phyloP scores from a whole-genome alignment of 1,140 invertebrate species.

The Wasmannia auropunctata region DNA sequence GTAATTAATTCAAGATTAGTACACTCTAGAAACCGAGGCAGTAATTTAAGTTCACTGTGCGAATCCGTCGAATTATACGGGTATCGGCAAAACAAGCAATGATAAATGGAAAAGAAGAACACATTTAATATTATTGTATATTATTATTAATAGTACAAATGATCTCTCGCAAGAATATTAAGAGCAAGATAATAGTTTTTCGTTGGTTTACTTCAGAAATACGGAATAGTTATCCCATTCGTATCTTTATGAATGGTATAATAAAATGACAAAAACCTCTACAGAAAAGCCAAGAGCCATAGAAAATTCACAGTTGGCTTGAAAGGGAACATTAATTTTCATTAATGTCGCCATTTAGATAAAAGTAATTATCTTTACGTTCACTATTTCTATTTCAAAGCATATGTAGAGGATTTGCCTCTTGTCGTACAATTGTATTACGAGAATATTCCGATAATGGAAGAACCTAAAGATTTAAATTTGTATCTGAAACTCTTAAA shows the following conservation, averaged over 20 bases:
- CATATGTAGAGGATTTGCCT: background rate
- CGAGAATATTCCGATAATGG: conserved; percentile 8
- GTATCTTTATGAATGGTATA: background rate
- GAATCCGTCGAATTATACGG: background rate
- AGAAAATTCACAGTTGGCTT: conserved; percentile 6
- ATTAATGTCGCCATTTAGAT: background rate
- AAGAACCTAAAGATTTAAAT: conserved; percentile 2
- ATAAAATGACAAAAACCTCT: background rate
- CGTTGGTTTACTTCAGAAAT: conserved; percentile 3
- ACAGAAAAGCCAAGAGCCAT: background rate
- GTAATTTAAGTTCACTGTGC: background rate
- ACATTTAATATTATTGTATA: background rate
- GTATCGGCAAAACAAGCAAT: background rate
- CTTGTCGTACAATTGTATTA: conserved; percentile 12
- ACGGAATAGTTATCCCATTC: conserved; percentile 11
- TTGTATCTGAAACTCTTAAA: background rate
- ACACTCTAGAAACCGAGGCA: background rate
- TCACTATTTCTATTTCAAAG: conserved; percentile 7
- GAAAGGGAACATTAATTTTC: conserved; percentile 18
- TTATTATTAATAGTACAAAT: conserved; percentile 10
- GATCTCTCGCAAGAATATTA: conserved; percentile 1
- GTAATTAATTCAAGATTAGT: conserved; percentile 75
- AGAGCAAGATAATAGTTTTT: background rate
- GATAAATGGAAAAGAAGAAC: conserved; percentile 15
- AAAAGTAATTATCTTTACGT: conserved; percentile 1